These are phyloP conservation scores for Anguilla japonica DNA, from an alignment of 2,113 vertebrate genomes.

Conservation along the genomic window DNA sequence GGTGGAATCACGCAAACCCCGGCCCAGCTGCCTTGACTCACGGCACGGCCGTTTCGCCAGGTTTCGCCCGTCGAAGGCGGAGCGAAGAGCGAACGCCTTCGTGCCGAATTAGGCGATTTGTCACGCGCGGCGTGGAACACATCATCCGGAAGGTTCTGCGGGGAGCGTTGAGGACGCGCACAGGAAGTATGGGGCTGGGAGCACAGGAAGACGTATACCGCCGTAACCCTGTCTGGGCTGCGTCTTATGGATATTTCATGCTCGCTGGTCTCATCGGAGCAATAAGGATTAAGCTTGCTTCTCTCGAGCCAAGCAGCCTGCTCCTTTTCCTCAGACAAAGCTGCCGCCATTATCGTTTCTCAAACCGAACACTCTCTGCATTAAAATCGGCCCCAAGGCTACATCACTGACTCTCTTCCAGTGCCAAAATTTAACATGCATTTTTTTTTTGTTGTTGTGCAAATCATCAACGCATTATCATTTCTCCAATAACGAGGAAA, in stretches of 20 bases:
- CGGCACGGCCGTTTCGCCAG: background rate
- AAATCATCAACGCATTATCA: no score
- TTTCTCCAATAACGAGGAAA: no score
- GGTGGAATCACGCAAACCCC: background rate
- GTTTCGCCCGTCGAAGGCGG: background rate
- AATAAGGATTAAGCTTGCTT: background rate
- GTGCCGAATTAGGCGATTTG: slow-evolving; percentile 20
- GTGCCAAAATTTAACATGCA: no score
- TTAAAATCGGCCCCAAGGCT: no score
- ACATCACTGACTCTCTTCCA: no score
- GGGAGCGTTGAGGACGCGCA: no score
- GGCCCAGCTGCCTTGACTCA: slow-evolving; percentile 8
- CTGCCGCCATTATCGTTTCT: background rate
- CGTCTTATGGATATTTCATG: background rate
- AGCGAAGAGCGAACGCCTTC: slow-evolving; percentile 1
- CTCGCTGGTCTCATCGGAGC: background rate
- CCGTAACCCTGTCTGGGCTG: no score
- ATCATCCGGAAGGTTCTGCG: no score
- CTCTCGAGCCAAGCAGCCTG: background rate
- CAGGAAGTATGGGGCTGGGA: background rate
- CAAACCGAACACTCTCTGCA: background rate
- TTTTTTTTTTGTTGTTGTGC: no score
- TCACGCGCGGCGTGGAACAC: no score
- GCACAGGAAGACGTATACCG: background rate
- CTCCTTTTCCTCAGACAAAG: background rate